Base-by-base conservation (phyloP, 2,113 vertebrate species). In the Suncus etruscus region DNA sequence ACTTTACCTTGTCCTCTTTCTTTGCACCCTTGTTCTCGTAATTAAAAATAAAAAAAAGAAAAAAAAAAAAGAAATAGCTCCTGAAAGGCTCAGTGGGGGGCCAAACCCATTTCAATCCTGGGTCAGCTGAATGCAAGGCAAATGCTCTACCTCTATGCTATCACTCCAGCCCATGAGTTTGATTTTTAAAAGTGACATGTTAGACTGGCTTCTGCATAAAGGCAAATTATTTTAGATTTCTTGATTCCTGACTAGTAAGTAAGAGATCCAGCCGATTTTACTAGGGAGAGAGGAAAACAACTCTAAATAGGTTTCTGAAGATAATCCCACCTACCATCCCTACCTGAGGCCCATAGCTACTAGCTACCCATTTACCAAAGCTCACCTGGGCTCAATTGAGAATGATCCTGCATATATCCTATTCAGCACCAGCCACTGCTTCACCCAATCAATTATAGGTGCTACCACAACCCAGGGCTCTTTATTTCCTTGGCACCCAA, bases 101-200 rank as follows among this genome's bases (percentile, higher is more conserved):
- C n/a, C n/a, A n/a, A n/a, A n/a, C n/a, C n/a, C n/a, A n/a, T n/a
- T n/a, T n/a, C n/a, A n/a, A n/a, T n/a, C n/a, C n/a, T n/a, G n/a
- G n/a, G n/a, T n/a, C n/a, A n/a, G n/a, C n/a, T n/a, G n/a, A n/a
- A 39, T 39, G 39, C 39, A 39, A 39, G 39, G 39, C 39, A 39
- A 39, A 39, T 5, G 39, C 39, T 39, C 5, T 39, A 39, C 39
- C 39, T 39, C 39, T 5, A 39, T 39, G 39, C 39, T 39, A 39
- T 39, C 5, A 3, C 39, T 39, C 39, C 39, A 39, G 39, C 39
- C 39, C 39, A 39, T 39, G 39, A 39, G 51, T 54, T 54, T 54
- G 51, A 54, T 15, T 54, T 90, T 91, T 80, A 82, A 95, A 95
- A 94, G 95, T 82, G 93, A 85, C 90, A 88, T 25, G 68, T 74